Evolutionary conservation across 1,140 invertebrate species (phyloP).

Genomic region (Medauroidea extradentata): DNA sequence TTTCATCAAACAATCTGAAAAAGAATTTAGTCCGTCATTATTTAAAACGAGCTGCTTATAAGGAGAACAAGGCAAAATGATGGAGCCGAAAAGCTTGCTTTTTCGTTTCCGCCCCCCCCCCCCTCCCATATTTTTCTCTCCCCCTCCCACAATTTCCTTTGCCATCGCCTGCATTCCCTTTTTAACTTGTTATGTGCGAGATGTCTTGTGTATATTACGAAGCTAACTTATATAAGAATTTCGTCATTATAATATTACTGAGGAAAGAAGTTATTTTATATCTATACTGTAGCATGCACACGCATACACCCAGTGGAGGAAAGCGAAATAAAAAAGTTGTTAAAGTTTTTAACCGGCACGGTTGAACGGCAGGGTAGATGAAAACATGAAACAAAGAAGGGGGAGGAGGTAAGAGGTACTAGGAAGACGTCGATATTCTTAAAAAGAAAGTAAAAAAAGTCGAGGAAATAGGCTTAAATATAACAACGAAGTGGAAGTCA

Average conservation of each 20-base stretch:
- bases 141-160: background rate
- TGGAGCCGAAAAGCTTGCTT: conserved; percentile 12
- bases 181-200: background rate
- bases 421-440: conserved; percentile 2
- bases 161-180: background rate
- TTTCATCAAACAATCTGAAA: conserved; percentile 9
- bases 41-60: conserved; percentile 13
- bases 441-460: conserved; percentile 4
- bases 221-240: conserved; percentile 34
- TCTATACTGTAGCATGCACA: conserved; percentile 28
- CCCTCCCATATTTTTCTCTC: conserved; percentile 5
- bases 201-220: conserved; percentile 18
- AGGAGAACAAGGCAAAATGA: conserved; percentile 1
- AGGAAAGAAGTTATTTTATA: conserved; percentile 13
- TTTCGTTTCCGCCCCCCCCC: background rate
- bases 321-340: conserved; percentile 7
- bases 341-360: conserved; percentile 12
- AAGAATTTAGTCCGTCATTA: conserved; percentile 15
- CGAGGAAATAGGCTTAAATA: conserved; percentile 10
- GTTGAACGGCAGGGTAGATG: background rate
- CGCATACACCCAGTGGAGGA: no score
- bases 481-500: conserved; percentile 4
- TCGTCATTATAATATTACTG: conserved; percentile 29
- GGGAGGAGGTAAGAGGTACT: background rate
- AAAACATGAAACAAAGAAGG: background rate